phyloP scores from a whole-genome alignment of 2,888 invertebrate genomes.

The Uropetala carovei region DNA sequence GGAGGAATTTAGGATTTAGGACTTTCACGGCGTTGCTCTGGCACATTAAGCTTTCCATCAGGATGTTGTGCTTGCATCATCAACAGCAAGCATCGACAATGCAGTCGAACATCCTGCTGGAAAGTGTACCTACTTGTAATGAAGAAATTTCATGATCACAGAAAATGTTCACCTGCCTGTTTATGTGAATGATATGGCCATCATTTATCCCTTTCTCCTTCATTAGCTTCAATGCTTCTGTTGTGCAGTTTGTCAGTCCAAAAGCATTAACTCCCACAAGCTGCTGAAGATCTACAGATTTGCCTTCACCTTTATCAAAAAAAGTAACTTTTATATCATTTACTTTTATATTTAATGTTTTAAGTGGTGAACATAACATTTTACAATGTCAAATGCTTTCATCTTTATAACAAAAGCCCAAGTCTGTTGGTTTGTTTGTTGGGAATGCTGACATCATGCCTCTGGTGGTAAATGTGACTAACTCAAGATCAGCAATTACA shows the following conservation, averaged over 20 bases:
- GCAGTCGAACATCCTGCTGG: not conserved
- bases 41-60: not conserved
- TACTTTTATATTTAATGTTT: no score
- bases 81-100: not conserved
- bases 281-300: slow-evolving; percentile 6
- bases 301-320: not conserved
- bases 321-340: not conserved
- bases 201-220: slow-evolving; percentile 38
- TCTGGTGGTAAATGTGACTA: no score
- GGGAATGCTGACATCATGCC: no score
- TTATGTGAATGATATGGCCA: slow-evolving; percentile 43
- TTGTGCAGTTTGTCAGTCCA: slow-evolving; percentile 40
- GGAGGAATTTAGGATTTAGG: not conserved
- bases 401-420: no score
- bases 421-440: no score
- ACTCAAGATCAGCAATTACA: no score
- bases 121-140: not conserved
- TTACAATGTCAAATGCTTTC: no score
- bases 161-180: not conserved
- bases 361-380: no score
- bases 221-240: slow-evolving; percentile 53
- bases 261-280: slow-evolving; percentile 26
- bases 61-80: not conserved
- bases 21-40: not conserved
- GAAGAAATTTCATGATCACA: not conserved